These are phyloP conservation scores for Eremobia ochroleuca DNA, from an alignment of 2,888 invertebrate genomes.

Conservation along the genomic window DNA sequence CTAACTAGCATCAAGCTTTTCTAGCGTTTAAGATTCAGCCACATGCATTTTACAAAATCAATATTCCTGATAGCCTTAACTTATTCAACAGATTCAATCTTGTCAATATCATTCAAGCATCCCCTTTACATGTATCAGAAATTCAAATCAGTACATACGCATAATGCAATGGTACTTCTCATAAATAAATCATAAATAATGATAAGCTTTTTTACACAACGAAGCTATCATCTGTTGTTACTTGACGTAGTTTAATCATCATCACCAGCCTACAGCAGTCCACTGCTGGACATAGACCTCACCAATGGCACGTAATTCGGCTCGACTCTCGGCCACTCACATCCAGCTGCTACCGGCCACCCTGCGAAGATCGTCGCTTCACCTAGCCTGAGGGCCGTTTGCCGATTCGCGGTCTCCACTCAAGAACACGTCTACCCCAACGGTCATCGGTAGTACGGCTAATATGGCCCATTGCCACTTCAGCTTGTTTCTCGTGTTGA, in stretches of 20 bases:
- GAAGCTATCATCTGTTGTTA: neutral
- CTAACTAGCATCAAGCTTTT: neutral
- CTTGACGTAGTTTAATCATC: neutral
- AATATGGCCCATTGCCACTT: neutral
- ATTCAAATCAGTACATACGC: conserved; percentile 45
- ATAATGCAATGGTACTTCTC: conserved; percentile 23
- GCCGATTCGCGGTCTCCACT: neutral
- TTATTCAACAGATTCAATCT: conserved; percentile 61
- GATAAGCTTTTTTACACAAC: conserved; percentile 12
- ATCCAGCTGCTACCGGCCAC: neutral
- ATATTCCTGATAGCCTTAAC: conserved; percentile 25
- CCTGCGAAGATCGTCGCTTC: neutral
- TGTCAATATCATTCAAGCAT: conserved; percentile 41
- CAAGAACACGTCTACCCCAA: neutral
- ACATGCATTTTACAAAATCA: neutral
- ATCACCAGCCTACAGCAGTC: neutral
- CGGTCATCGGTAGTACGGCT: neutral
- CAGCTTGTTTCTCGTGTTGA: neutral
- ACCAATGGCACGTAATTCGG: neutral
- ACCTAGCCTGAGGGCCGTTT: neutral
- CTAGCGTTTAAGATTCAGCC: neutral
- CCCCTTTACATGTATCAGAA: conserved; percentile 50
- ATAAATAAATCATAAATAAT: conserved; percentile 51
- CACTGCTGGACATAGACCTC: neutral
- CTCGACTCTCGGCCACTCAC: neutral